Evolutionary conservation across 2,113 vertebrate genomes (phyloP), one percentile per base, ranked within the genome.

Genomic region (Petroica traversi): DNA sequence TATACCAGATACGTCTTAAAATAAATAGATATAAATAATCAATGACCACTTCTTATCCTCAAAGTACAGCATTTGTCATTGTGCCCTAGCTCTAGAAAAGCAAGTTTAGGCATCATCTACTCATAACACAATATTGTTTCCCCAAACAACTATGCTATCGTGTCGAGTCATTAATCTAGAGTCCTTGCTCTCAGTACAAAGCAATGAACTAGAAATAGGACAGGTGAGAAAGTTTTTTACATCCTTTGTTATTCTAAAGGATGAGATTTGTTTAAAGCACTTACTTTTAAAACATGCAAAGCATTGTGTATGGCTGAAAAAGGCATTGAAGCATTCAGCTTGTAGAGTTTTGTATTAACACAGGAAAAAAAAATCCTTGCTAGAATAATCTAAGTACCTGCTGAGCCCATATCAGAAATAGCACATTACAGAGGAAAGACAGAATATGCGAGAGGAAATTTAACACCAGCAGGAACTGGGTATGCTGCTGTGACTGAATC

Each of bases 361-460:
- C 3, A 24, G 28, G 40, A 61, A 54, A 63, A 61, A 54, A 63
- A 79, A 33, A 19, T 29, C 16, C 55, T 77, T 77, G 8, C 8
- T 55, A 17, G 15, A 43, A 28, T 61, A 5, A 75, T 48, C 8
- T 52, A 45, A 78, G 28, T 4, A 63, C 46, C 2, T 5, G 4
- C 69, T 89, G 34, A 62, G 23, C 14, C 23, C 12, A 46, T 31
- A 52, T 5, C 55, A 84, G 61, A n/a, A 85, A 34, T 2, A 63
- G 22, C 11, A 29, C 0, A 0, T 71, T 58, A 6, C 4, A 5
- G 36, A 67, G 43, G 43, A 80, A 69, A 59, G 1, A 0, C 24
- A 33, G 38, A 51, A 69, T 17, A 23, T 36, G 14, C 41, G 55
- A 71, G 38, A 69, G 14, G 24, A 5, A 29, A 28, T 1, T 1